A percentile compares a stretch with the other conserved stretches of the same genome.
Evolutionary conservation across 2,113 vertebrate species (phyloP).

Genomic region (Labeo rohita): DNA sequence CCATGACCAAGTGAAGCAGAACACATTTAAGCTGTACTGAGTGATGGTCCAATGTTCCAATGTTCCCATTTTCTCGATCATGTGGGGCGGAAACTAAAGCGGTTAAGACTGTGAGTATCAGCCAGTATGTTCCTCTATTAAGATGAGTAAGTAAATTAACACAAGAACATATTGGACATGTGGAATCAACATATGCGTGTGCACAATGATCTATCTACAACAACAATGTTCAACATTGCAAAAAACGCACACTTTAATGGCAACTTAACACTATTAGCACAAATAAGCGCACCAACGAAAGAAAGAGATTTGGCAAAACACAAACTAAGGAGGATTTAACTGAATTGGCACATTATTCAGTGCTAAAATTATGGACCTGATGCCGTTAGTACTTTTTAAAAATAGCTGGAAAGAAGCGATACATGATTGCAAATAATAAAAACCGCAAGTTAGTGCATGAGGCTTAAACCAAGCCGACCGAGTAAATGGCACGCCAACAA

Average conservation of each 20-base stretch:
- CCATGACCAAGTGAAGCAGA: constrained; percentile 51
- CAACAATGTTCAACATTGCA: constrained; percentile 15
- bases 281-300: not conserved
- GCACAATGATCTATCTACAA: constrained; percentile 33
- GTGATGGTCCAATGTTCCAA: not conserved
- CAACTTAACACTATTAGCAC: constrained; percentile 46
- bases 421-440: not conserved
- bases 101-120: constrained; percentile 20
- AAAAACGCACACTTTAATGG: not conserved
- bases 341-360: constrained; percentile 14
- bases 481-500: constrained; percentile 22
- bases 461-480: not conserved
- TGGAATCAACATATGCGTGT: constrained; percentile 5
- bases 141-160: constrained; percentile 1
- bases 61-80: not conserved
- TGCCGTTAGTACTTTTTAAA: constrained; percentile 9
- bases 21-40: constrained; percentile 29
- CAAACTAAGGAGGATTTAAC: constrained; percentile 5
- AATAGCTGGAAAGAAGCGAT: not conserved
- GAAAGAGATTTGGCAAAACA: constrained; percentile 35
- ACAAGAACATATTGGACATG: not conserved
- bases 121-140: not conserved
- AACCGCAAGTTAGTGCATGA: not conserved
- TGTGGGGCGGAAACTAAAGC: not conserved
- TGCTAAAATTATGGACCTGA: constrained; percentile 1